Conservation (phyloP, 35 echinoderm and acorn worm species). For the Heliocidaris erythrogramma region DNA sequence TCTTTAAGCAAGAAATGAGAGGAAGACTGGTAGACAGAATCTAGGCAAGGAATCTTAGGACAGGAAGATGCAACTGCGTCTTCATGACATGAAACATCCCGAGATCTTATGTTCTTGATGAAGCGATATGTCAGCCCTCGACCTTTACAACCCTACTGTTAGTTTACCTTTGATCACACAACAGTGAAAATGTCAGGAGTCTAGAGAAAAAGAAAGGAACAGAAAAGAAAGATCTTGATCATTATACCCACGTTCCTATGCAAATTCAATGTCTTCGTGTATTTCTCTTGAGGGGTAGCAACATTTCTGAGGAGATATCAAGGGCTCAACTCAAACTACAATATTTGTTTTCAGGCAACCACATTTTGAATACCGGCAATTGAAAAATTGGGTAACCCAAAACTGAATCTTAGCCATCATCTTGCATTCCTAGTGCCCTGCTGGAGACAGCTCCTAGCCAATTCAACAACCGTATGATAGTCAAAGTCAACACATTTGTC, state of each 20-base stretch:
- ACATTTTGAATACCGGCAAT: no score
- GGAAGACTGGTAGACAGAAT: conserved; percentile 9
- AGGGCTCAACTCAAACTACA: no score
- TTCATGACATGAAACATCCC: conserved; percentile 1
- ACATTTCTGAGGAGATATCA: no score
- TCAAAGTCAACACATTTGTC: no score
- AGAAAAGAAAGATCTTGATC: neutral
- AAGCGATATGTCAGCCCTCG: conserved; percentile 1
- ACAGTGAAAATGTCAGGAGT: neutral
- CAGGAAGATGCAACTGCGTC: neutral
- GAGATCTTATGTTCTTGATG: neutral
- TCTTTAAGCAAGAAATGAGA: neutral
- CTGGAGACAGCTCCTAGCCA: no score
- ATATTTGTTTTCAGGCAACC: no score
- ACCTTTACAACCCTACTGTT: neutral
- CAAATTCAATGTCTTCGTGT: no score
- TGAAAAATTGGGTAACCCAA: no score
- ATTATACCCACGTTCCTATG: neutral
- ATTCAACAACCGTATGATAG: no score
- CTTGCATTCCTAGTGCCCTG: no score
- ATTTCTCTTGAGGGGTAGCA: no score
- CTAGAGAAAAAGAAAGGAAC: neutral
- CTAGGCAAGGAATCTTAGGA: neutral
- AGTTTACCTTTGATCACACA: neutral
- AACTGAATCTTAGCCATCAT: no score